Evolutionary conservation across 2,113 vertebrate genomes (phyloP), one percentile per base, ranked within the genome.

Genomic region (Nesogale talazaci): DNA sequence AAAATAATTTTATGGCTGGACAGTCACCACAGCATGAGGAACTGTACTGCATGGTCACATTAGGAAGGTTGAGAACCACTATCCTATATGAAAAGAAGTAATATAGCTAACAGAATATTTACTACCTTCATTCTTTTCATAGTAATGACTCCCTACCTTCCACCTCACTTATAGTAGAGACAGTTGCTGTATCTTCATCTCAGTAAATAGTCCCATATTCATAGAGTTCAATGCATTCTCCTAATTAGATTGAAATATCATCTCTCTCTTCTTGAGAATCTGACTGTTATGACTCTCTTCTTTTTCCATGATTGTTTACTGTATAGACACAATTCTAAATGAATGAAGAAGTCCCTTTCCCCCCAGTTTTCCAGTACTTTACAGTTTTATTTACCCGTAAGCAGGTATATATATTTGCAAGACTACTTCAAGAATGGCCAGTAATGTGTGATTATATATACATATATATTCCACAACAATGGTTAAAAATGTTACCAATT

Each of bases 191-290:
- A n/a, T 46, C 42, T 46, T 46, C 42, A 46, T 46, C 42, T 46
- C 42, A 6, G 42, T 46, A 79, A 83, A 65, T 74, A 59, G 38
- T 2, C 22, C 20, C 46, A 6, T 38, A 57, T 29, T 82, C 27
- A n/a, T 46, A 10, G 27, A 40, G 17, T 89, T 84, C 83, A 38
- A 79, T 83, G 29, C 77, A 59, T 88, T n/a, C 67, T 36, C 31
- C 34, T 85, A 25, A 31, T 42, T 69, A 91, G 1, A 63, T 38
- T 84, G 27, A 1, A 69, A 56, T 87, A 31, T 38, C 75, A 79
- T 95, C 72, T 92, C n/a, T 63, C 93, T 94, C 79, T 93, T 63
- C 2, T 88, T 91, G 69, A 42, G 34, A 93, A 77, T 20, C 31
- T 90, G 74, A 88, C 42, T 89, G 34, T 87, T 74, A 36, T 1